These are phyloP conservation scores for Drosophila seguyi DNA, from an alignment of 1,140 invertebrate genomes.

Conservation along the genomic window DNA sequence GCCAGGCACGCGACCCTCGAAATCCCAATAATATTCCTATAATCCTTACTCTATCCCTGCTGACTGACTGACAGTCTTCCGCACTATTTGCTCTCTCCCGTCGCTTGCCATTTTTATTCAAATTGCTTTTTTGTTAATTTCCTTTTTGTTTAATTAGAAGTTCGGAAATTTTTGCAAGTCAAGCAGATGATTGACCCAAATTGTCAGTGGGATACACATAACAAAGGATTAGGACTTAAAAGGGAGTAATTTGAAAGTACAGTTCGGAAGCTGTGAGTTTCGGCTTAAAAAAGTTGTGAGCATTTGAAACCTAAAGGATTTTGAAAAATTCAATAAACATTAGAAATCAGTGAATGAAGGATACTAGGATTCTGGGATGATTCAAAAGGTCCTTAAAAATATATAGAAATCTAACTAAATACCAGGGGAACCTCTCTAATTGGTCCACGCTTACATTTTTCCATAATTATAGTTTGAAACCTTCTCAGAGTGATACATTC, in stretches of 20 bases:
- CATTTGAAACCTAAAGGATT: neutral
- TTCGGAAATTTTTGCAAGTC: conserved; percentile 64
- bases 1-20: conserved; percentile 75
- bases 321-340: neutral
- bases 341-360: neutral
- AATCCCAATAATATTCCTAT: conserved; percentile 66
- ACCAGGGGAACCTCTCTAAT: too few relatives aligned
- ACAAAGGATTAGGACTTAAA: conserved; percentile 30
- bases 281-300: neutral
- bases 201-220: conserved; percentile 31
- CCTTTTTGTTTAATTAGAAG: conserved; percentile 53
- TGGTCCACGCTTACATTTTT: neutral
- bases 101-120: conserved; percentile 69
- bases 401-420: too few relatives aligned
- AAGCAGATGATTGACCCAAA: conserved; percentile 76
- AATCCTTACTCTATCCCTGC: conserved; percentile 51
- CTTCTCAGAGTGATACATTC: neutral
- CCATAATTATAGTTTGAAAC: conserved; percentile 6
- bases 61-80: conserved; percentile 42
- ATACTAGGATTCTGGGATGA: neutral
- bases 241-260: conserved; percentile 1
- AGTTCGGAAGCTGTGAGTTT: conserved; percentile 7
- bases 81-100: conserved; percentile 38
- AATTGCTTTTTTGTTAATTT: conserved; percentile 41
- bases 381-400: too few relatives aligned